Percentiles rank a stretch among this genome's conserved stretches.
phyloP scores from a whole-genome alignment of 2,113 vertebrate species.

The Turdus rufiventris region DNA sequence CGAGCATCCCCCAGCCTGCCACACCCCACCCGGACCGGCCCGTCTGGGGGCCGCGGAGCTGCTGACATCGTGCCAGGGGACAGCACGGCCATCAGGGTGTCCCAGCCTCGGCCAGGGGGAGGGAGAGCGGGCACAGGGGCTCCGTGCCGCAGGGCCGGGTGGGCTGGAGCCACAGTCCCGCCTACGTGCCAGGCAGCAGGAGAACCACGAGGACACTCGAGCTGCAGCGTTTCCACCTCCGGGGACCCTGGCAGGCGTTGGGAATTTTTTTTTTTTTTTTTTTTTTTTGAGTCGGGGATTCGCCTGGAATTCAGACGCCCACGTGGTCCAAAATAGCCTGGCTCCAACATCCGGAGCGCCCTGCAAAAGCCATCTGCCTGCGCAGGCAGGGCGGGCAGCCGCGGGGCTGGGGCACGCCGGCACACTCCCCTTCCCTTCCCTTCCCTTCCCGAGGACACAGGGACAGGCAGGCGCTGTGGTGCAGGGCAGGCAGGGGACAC shows the following conservation, averaged over 20 bases:
- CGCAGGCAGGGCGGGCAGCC: conserved; percentile 22
- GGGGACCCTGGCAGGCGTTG: conserved; percentile 6
- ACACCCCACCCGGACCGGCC: background rate
- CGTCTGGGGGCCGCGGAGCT: background rate
- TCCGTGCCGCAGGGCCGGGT: rapidly evolving
- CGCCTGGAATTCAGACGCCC: conserved; percentile 61
- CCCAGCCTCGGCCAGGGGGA: background rate
- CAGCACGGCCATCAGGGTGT: rapidly evolving
- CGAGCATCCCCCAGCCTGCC: rapidly evolving
- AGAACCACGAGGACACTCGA: background rate
- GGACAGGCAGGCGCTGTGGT: background rate
- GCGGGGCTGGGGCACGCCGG: background rate
- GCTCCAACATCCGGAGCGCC: conserved; percentile 51
- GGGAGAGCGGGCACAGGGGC: background rate
- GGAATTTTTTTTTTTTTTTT: background rate
- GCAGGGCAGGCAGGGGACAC: background rate
- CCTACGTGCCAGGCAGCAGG: background rate
- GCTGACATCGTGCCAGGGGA: rapidly evolving
- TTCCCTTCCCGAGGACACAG: background rate
- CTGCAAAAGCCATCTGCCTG: conserved; percentile 59
- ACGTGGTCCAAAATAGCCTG: conserved; percentile 63
- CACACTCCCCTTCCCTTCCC: background rate
- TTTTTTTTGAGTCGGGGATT: conserved; percentile 30
- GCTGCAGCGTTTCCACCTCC: background rate
- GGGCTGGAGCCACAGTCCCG: background rate